These are phyloP conservation scores for Florisuga fusca DNA, from an alignment of 2,797 vertebrate species.

Conservation along the genomic window DNA sequence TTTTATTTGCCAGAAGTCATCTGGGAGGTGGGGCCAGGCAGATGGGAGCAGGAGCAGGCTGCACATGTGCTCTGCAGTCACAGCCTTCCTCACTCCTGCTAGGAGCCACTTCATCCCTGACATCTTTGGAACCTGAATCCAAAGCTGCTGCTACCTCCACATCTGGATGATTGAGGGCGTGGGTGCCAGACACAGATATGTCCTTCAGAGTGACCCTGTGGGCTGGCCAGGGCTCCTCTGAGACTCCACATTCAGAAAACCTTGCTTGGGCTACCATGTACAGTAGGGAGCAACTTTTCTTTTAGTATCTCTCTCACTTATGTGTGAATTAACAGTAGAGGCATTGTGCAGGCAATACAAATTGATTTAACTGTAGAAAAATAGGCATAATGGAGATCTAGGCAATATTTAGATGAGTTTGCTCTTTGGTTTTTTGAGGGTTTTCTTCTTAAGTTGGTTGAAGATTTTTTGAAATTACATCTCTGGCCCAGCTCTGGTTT, in stretches of 20 bases:
- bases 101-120: background rate
- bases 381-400: background rate
- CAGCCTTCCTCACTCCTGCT: background rate
- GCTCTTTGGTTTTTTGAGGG: background rate
- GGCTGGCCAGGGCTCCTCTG: too few species aligned
- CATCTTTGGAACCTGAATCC: background rate
- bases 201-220: background rate
- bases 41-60: background rate
- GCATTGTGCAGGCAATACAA: background rate
- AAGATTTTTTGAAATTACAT: accelerated
- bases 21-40: background rate
- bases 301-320: background rate
- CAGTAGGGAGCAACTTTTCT: background rate
- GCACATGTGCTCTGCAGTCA: accelerated
- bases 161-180: background rate
- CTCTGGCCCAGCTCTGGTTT: background rate
- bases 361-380: background rate
- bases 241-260: accelerated
- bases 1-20: background rate
- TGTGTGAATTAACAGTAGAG: background rate
- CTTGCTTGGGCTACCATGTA: background rate
- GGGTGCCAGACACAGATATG: accelerated
- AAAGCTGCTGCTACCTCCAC: background rate
- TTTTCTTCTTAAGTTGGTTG: background rate
- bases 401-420: background rate